Base-by-base conservation (phyloP, 1,140 invertebrate genomes). In the Heliconius hermathena region DNA sequence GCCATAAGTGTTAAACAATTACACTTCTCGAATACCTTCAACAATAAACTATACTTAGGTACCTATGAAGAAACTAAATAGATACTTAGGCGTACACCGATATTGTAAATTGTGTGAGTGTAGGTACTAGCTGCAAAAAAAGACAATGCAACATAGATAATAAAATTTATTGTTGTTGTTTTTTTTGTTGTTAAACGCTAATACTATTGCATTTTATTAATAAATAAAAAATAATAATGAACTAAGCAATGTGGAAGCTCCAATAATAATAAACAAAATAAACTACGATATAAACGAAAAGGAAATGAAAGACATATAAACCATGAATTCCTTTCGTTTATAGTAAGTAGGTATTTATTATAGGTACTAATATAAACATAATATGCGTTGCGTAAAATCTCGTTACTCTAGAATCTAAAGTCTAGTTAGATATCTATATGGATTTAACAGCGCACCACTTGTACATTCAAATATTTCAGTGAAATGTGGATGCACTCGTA, bases 1-100 rank as follows among this genome's bases (percentile, higher is more conserved):
- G 72, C 76, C 72, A 76, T 76, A 79, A 83, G 81, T 79, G 80
- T 80, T 79, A 76, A 76, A 52, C 73, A 84, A 82, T 80, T 81
- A 82, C 74, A 81, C 29, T 82, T 73, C 26, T 41, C 54, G 71
- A 72, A 74, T 74, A 41, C 9, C 46, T 54, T 74, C 60, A 6
- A 66, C 60, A 22, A 52, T 52, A 18, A 52, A 80, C 9, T 79
- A 76, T 46, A 46, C 13, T 16, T 5, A 46, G 13, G 13, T 46
- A 46, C 41, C 13, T 46, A 70, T 76, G 41, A 70, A 46, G 66
- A 2, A 29, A 16, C 60, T 70, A 41, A 76, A 71, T 76, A 36
- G 6, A 5, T 36, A 54, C 22, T 76, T 49, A 70, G 70, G 11
- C 13, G 57, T 26, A 70, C 49, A 52, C 22, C 33, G 20, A 76